phyloP scores from a whole-genome alignment of 2,113 vertebrate species.

The Dendrocopos noguchii region DNA sequence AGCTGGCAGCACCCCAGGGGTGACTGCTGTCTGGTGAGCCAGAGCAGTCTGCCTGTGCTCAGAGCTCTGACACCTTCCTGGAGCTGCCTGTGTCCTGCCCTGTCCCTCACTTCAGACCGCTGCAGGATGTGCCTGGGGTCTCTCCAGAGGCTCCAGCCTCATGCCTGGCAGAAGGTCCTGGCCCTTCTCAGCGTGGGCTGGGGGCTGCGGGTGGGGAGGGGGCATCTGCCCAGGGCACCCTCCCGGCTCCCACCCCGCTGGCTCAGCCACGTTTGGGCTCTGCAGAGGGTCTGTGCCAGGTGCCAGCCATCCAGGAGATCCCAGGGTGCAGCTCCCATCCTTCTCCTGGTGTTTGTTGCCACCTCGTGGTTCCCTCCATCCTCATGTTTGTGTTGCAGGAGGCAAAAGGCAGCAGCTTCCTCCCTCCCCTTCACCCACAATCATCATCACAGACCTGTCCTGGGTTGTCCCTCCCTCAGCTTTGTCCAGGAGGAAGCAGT shows the following conservation, averaged over 20 bases:
- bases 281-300: background rate
- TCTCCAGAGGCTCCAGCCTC: background rate
- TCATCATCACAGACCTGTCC: background rate
- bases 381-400: background rate
- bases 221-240: background rate
- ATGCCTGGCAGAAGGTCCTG: background rate
- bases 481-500: background rate
- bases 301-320: background rate
- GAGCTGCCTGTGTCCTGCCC: background rate
- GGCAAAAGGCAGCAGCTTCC: background rate
- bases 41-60: background rate
- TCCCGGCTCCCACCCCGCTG: accelerated
- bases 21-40: background rate
- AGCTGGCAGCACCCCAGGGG: too few species aligned
- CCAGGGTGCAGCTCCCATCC: accelerated
- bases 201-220: background rate
- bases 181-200: background rate
- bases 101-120: background rate
- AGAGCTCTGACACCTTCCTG: background rate
- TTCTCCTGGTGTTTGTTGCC: conserved; percentile 48
- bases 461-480: accelerated
- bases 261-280: background rate
- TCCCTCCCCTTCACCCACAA: background rate
- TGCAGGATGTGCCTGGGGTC: accelerated
- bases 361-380: conserved; percentile 31